phyloP scores from a whole-genome alignment of 2,888 invertebrate species.

The Cosmia trapezina region DNA sequence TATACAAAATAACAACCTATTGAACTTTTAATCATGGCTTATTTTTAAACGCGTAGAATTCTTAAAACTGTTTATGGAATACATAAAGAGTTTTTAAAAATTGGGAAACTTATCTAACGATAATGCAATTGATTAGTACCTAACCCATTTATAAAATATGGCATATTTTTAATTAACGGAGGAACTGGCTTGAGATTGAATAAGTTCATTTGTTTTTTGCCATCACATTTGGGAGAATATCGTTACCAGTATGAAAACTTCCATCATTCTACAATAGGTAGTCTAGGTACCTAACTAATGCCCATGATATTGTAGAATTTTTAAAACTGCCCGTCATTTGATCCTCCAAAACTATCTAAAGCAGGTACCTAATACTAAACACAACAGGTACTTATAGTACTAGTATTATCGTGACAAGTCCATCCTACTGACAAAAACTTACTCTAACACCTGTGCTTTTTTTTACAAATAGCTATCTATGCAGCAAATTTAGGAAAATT shows the following conservation, averaged over 20 bases:
- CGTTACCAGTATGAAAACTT: neutral
- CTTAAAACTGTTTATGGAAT: neutral
- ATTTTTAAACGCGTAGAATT: neutral
- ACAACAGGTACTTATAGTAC: neutral
- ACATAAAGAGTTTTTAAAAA: neutral
- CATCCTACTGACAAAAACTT: neutral
- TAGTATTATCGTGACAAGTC: neutral
- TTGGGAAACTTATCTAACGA: neutral
- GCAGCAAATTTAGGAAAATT: neutral
- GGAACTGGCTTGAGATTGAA: neutral
- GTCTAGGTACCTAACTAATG: neutral
- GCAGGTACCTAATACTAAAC: neutral
- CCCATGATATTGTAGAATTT: neutral
- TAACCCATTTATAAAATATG: neutral
- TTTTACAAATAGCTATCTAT: neutral
- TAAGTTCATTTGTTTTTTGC: neutral
- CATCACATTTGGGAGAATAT: conserved; percentile 5
- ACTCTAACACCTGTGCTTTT: neutral
- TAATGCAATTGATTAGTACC: neutral
- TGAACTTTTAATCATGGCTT: neutral
- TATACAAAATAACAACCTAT: neutral
- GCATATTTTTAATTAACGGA: neutral
- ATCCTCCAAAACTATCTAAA: neutral
- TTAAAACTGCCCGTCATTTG: neutral
- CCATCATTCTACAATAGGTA: no score